Percentiles rank a stretch among this genome's conserved stretches.
Evolutionary conservation across 2,888 invertebrate species (phyloP).

Genomic region (Biston betularia): DNA sequence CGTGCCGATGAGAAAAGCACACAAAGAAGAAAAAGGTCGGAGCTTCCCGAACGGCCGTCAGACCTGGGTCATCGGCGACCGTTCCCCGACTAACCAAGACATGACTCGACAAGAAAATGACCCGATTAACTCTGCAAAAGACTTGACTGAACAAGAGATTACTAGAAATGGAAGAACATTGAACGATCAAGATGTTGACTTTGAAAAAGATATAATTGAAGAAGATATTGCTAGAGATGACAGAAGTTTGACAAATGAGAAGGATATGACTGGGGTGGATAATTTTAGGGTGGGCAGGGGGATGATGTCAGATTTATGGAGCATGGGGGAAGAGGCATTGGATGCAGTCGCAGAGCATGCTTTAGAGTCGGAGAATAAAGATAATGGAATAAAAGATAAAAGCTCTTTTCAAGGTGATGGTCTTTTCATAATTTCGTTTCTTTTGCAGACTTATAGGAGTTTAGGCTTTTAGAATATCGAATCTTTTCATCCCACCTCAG

Average conservation of each 20-base stretch:
- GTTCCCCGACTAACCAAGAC: constrained; percentile 8
- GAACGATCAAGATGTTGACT: constrained; percentile 1
- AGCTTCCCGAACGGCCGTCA: constrained; percentile 65
- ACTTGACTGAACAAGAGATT: constrained; percentile 10
- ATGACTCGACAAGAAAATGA: constrained; percentile 17
- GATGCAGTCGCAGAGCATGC: constrained; percentile 74
- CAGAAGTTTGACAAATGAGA: background rate
- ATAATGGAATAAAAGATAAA: constrained; percentile 71
- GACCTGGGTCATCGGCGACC: constrained; percentile 72
- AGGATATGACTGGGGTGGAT: constrained; percentile 21
- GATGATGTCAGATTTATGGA: constrained; percentile 65
- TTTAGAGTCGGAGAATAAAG: constrained; percentile 65
- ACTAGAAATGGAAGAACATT: constrained; percentile 2
- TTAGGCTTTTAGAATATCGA: background rate
- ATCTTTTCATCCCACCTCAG: no score
- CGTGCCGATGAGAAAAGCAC: constrained; percentile 56
- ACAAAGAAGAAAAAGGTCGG: constrained; percentile 73
- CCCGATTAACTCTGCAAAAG: background rate
- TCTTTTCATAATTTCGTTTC: constrained; percentile 37
- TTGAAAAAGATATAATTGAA: constrained; percentile 3
- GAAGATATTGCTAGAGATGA: constrained; percentile 22
- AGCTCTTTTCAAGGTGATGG: constrained; percentile 74
- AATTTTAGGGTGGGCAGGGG: constrained; percentile 56
- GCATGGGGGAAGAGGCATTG: constrained; percentile 67
- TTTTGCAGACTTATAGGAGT: background rate